Base-by-base conservation (phyloP, 2,888 invertebrate species). In the Mimas tiliae region DNA sequence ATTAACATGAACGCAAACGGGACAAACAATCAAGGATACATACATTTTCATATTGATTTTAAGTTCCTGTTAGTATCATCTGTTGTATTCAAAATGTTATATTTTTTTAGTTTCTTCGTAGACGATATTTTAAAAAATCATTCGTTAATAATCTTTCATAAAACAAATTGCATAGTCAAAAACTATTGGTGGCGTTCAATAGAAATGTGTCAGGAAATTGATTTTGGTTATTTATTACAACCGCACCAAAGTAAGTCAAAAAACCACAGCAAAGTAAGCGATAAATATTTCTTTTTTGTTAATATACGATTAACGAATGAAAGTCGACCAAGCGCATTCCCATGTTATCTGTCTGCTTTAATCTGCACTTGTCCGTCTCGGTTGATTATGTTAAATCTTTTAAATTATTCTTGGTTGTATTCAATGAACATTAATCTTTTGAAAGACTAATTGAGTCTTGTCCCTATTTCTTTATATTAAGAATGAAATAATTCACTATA, bases 321-420 rank as follows among this genome's bases (percentile, higher is more conserved):
- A 58, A 58, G 58, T 58, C 58, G 58, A 19, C 58, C 58, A 38
- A 38, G 58, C 58, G 19, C 58, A 58, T 58, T 58, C 58, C 38
- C 58, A 58, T 42, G 58, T 42, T 58, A 58, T 58, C 58, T 58
- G 58, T 42, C 58, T 38, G 58, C 38, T 19, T 58, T 58, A 58
- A 58, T 58, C 58, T 58, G 42, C 58, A 58, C 58, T 58, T 58
- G 58, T 58, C 58, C 58, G 58, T 58, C 58, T 58, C 38, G 42
- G 38, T 58, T 42, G 19, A 58, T 58, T 58, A 58, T 42, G 42
- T 58, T 58, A 42, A 58, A 58, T 38, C 58, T 58, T 58, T 34
- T 19, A 58, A 58, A 58, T 58, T 58, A 58, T 42, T 38, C 58
- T 58, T n/a, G 21, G 19, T 52, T 52, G 42, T 19, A 19, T 58